A percentile compares a stretch with the other conserved stretches of the same genome.
phyloP scores from a whole-genome alignment of 2,797 vertebrate species.

The Calcarius lapponicus region DNA sequence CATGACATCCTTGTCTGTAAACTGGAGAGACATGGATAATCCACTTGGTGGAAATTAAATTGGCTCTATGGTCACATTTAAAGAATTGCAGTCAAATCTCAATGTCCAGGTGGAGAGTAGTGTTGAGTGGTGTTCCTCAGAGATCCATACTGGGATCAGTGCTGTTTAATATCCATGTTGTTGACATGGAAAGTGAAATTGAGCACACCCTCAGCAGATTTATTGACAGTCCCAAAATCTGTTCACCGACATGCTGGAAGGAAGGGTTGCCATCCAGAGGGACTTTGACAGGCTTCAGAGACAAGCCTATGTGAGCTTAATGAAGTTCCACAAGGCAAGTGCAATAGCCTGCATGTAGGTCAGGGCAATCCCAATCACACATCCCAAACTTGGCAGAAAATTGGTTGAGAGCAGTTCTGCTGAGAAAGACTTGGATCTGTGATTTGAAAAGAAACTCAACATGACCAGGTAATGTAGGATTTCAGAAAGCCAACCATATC shows the following conservation, averaged over 20 bases:
- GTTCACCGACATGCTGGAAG: neutral
- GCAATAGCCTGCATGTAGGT: neutral
- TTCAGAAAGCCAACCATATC: neutral
- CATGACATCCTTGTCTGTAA: neutral
- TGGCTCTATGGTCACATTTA: neutral
- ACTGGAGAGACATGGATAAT: neutral
- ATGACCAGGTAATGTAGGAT: neutral
- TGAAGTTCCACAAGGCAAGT: neutral
- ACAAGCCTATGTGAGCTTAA: rapidly evolving
- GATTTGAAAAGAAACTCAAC: neutral
- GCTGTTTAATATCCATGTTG: neutral
- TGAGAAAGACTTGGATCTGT: neutral
- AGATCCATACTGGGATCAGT: rapidly evolving
- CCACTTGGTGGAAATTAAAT: neutral
- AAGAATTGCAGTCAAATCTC: neutral
- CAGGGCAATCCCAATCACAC: neutral
- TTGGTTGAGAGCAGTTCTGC: neutral
- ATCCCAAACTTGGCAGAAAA: neutral
- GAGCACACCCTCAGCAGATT: neutral
- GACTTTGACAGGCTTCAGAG: neutral
- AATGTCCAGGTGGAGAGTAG: neutral
- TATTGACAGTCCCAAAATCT: neutral
- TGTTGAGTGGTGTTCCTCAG: neutral
- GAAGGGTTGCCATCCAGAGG: neutral
- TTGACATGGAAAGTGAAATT: neutral